Conservation (phyloP, 92 coral and sea anemone genomes). For the Phenganax stokvisi region DNA sequence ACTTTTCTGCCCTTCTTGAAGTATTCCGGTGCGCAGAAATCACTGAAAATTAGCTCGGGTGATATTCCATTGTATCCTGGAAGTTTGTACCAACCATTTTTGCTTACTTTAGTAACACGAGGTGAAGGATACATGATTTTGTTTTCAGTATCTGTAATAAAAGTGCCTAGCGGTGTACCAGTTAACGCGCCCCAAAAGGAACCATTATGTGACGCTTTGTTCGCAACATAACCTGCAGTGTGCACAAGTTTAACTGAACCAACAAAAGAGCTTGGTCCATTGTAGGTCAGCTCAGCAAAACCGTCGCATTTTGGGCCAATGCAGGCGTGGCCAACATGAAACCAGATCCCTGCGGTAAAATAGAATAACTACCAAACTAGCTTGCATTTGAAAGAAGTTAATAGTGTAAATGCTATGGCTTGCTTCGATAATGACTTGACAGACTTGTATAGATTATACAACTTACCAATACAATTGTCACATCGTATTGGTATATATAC, state of each 20-base stretch:
- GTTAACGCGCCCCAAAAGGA: not conserved
- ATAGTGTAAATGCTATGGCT: too few relatives aligned
- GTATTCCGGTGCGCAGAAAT: conserved; percentile 2
- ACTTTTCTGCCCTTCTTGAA: not conserved
- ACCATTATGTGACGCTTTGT: not conserved
- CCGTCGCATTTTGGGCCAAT: not conserved
- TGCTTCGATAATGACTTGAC: too few relatives aligned
- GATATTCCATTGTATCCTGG: conserved; percentile 17
- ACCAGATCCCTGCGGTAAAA: not conserved
- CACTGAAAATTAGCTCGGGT: conserved; percentile 15
- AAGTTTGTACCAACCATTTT: not conserved
- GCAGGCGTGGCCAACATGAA: not conserved
- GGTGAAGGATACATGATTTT: conserved; percentile 19
- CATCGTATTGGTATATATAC: too few relatives aligned
- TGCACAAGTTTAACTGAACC: conserved; percentile 3
- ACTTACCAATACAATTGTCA: too few relatives aligned
- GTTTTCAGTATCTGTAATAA: not conserved
- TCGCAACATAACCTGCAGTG: conserved; percentile 5
- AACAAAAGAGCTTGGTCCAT: conserved; percentile 2
- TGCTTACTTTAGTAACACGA: not conserved
- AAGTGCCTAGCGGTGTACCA: not conserved
- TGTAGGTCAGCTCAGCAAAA: not conserved
- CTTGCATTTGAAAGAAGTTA: too few relatives aligned
- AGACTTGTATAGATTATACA: too few relatives aligned
- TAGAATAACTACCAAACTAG: too few relatives aligned